Base-by-base conservation (phyloP, 2,888 invertebrate species). In the Synanthedon formicaeformis region DNA sequence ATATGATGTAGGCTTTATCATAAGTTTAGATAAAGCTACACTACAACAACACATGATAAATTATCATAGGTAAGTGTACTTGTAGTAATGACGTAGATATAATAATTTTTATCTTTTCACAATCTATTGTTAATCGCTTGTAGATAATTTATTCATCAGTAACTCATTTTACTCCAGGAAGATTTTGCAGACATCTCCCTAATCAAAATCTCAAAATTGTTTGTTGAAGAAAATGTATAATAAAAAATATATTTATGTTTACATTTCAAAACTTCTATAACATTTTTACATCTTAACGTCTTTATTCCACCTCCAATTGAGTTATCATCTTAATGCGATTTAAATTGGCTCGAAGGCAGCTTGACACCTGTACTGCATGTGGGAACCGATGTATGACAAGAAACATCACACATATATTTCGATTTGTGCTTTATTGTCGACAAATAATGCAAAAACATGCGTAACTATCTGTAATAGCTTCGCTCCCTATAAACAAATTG, bases 251-350 rank as follows among this genome's bases (percentile, higher is more conserved):
- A 23, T 23, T 23, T 23, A 23, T 4, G 4, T 23, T n/a, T n/a
- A n/a, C n/a, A n/a, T 23, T 45, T 14, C n/a, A 13, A 45, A n/a
- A 49, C 23, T 11, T 49, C 49, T 49, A 18, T 18, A 14, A 49
- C 49, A 52, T 64, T 69, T 63, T 56, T 60, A 72, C 59, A 63
- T 62, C 59, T 61, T 55, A 5, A 23, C 5, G 52, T 53, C 63
- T 66, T 56, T 59, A 54, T 65, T 65, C 63, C 60, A 55, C 45
- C 52, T 50, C 16, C 72, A 79, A 85, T 85, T 81, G 84, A 85
- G 85, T 83, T 82, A 82, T 83, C 78, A 76, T 60, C 62, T 60
- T 86, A 84, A 86, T 83, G 84, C 73, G 80, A 76, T 85, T 84
- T 85, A 84, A 85, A 86, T 83, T 84, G 78, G 73, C 73, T 66